Conservation (phyloP, 2,113 vertebrate genomes). For the Craseonycteris thonglongyai region DNA sequence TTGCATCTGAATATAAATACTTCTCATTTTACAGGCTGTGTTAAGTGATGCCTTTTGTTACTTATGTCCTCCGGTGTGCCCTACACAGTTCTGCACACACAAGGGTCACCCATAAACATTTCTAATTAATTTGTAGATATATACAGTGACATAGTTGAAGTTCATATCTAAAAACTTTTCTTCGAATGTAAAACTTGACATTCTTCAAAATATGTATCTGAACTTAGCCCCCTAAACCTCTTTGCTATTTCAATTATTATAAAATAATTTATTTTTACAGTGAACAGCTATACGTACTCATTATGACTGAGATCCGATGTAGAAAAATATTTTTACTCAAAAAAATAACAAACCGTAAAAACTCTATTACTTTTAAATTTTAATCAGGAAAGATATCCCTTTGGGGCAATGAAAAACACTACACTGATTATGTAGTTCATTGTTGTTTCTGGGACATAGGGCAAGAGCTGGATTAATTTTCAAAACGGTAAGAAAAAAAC, state of each 20-base stretch:
- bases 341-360: not conserved
- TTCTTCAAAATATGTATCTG: not conserved
- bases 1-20: not conserved
- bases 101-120: not conserved
- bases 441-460: not conserved
- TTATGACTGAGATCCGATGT: not conserved
- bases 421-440: not conserved
- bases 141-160: not conserved
- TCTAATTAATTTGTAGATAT: not conserved
- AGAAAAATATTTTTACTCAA: not conserved
- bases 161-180: not conserved
- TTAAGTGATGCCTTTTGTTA: not conserved
- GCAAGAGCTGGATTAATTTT: not conserved
- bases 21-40: not conserved
- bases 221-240: not conserved
- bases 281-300: not conserved
- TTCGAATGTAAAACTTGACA: not conserved
- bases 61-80: not conserved
- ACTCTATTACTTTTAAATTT: constrained; percentile 29
- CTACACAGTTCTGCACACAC: not conserved
- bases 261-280: not conserved
- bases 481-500: not conserved
- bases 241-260: not conserved
- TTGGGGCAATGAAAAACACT: not conserved
- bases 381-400: not conserved